Evolutionary conservation across 1,140 invertebrate species (phyloP).

Genomic region (Drosophila tani): DNA sequence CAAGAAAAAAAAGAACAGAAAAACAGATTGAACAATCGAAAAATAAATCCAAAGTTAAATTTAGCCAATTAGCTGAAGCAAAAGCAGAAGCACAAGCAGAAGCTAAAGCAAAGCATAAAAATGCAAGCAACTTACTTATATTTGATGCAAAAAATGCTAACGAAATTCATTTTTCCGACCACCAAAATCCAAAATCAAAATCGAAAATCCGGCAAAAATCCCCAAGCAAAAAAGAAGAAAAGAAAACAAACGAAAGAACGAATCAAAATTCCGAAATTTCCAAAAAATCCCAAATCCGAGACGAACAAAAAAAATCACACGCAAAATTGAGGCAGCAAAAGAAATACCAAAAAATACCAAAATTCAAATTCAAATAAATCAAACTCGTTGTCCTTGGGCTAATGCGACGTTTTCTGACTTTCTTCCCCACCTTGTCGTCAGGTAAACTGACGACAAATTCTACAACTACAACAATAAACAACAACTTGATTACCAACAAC

Average conservation of each 20-base stretch:
- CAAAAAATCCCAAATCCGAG: slow-evolving; percentile 25
- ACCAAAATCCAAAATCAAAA: slow-evolving; percentile 1
- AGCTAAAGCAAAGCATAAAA: slow-evolving; percentile 12
- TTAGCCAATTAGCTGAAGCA: slow-evolving; percentile 44
- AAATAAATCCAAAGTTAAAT: slow-evolving; percentile 81
- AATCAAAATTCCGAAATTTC: slow-evolving; percentile 22
- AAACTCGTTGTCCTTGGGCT: slow-evolving; percentile 84
- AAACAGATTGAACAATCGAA: slow-evolving; percentile 47
- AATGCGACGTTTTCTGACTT: slow-evolving; percentile 85
- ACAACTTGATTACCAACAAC: slow-evolving; percentile 63
- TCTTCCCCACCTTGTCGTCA: slow-evolving; percentile 84
- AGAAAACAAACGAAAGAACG: slow-evolving; percentile 7
- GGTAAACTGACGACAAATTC: slow-evolving; percentile 85
- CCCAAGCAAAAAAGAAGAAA: slow-evolving; percentile 13
- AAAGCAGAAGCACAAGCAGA: slow-evolving; percentile 26
- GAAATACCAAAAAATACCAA: slow-evolving; percentile 19
- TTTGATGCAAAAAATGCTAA: slow-evolving; percentile 83
- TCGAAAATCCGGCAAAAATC: slow-evolving; percentile 27
- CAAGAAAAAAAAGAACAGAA: slow-evolving; percentile 23
- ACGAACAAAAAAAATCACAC: slow-evolving; percentile 26
- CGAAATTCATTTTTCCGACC: slow-evolving; percentile 58
- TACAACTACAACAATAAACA: slow-evolving; percentile 71
- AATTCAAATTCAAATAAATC: slow-evolving; percentile 34
- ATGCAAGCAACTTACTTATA: slow-evolving; percentile 50
- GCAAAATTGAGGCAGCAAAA: slow-evolving; percentile 52